phyloP scores from a whole-genome alignment of 2,113 vertebrate genomes.

The Callocephalon fimbriatum region DNA sequence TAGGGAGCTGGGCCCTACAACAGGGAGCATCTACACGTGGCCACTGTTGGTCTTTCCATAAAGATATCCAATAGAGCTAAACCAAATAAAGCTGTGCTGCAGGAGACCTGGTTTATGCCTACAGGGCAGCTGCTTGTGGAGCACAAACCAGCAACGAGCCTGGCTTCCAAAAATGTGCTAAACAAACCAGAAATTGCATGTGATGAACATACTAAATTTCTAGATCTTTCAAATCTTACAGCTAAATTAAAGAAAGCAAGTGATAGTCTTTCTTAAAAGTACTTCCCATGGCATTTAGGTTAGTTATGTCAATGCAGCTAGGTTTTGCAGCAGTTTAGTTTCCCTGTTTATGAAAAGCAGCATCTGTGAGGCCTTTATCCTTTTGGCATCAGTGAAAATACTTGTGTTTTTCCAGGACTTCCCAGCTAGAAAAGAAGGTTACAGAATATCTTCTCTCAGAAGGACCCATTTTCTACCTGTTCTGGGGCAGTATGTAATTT shows the following conservation, averaged over 20 bases:
- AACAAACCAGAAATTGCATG: background rate
- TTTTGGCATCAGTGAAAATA: background rate
- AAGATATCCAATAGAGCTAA: background rate
- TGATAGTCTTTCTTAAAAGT: background rate
- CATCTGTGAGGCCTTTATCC: background rate
- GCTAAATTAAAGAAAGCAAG: background rate
- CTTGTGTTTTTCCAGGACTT: background rate
- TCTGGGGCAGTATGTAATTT: background rate
- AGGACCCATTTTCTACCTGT: background rate
- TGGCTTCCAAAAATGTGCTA: background rate
- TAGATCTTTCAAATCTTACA: background rate
- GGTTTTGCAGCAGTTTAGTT: background rate
- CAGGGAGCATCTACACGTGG: rapidly evolving
- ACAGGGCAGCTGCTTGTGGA: rapidly evolving
- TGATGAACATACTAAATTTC: rapidly evolving
- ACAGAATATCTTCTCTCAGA: background rate
- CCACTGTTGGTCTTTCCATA: rapidly evolving
- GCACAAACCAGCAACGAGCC: background rate
- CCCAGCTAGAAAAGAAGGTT: background rate
- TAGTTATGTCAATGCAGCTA: background rate
- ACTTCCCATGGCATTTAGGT: background rate
- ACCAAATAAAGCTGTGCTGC: background rate
- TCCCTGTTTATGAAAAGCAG: background rate
- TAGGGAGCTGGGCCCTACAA: background rate
- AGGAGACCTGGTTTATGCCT: background rate